These are phyloP conservation scores for Arctopsyche grandis DNA, from an alignment of 1,140 invertebrate genomes.

Conservation along the genomic window DNA sequence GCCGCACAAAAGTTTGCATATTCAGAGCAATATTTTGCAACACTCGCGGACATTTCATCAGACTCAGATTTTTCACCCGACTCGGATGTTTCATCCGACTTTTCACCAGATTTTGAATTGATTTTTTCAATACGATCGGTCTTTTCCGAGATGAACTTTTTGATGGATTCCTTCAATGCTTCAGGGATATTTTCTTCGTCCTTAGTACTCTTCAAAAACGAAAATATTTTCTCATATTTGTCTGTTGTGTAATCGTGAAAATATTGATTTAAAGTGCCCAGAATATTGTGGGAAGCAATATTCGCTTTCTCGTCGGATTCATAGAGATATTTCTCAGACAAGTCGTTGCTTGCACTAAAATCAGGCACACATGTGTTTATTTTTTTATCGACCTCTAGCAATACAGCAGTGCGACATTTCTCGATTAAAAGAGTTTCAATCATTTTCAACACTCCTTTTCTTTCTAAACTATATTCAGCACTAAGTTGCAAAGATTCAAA, in stretches of 20 bases:
- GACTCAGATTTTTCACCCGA: no score
- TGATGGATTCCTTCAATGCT: not conserved
- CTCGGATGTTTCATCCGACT: no score
- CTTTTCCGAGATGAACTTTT: not conserved
- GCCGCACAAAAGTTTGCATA: not conserved
- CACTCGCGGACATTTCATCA: not conserved
- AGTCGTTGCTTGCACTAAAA: not conserved
- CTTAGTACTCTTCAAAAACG: not conserved
- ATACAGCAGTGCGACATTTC: not conserved
- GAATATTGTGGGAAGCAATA: not conserved
- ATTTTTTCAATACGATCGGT: no score
- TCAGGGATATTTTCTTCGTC: not conserved
- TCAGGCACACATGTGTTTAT: not conserved
- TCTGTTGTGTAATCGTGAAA: not conserved
- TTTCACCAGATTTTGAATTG: no score
- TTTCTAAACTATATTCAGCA: not conserved
- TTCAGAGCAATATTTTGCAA: not conserved
- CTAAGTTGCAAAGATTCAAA: not conserved
- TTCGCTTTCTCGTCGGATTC: not conserved
- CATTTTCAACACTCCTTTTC: not conserved
- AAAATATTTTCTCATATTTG: not conserved
- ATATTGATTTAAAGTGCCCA: conserved; percentile 12
- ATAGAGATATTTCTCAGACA: not conserved
- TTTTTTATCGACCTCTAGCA: not conserved
- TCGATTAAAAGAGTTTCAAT: not conserved